Evolutionary conservation across 2,113 vertebrate species (phyloP), one percentile per base, ranked within the genome.

Genomic region (Cacatua alba): DNA sequence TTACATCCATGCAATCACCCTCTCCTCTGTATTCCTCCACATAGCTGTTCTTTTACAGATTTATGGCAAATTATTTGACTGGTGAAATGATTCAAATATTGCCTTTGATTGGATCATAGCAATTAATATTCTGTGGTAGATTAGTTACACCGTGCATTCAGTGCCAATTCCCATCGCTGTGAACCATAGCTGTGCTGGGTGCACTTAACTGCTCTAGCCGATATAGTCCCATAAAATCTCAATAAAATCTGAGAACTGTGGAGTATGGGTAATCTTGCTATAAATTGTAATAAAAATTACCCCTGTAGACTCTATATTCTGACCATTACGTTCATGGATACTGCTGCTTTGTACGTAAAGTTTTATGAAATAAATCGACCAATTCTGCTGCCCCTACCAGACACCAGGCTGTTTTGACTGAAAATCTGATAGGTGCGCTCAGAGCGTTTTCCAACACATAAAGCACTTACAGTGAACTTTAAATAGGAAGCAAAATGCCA

Each of bases 341-440:
- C 94, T 97, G 96, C 97, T 97, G 97, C 96, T 97, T 97, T 98
- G 96, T 98, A 98, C 98, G 98, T 98, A 98, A 98, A 98, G 91
- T 98, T 98, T 98, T 98, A 98, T 98, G 95, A 98, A 98, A 98
- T 97, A 98, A 97, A 98, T 98, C 18, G 96, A 98, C 97, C 95
- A 35, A 13, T 96, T 97, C 95, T 95, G 43, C 91, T 94, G 84
- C 95, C 92, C 88, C 80, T 94, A 96, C 92, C 67, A 93, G 92
- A 90, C 82, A 97, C 87, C 91, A 94, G 87, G 95, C 94, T 97
- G 92, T 92, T 97, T 96, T 96, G 97, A 98, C 97, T 97, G 97
- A 98, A 97, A 97, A 96, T 87, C 96, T 93, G 96, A 95, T 97
- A 90, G 96, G 63, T 95, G 84, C 57, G 8, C 84, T 87, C 77